Evolutionary conservation across 2,113 vertebrate species (phyloP), one percentile per base, ranked within the genome.

Genomic region (Lepisosteus oculatus): DNA sequence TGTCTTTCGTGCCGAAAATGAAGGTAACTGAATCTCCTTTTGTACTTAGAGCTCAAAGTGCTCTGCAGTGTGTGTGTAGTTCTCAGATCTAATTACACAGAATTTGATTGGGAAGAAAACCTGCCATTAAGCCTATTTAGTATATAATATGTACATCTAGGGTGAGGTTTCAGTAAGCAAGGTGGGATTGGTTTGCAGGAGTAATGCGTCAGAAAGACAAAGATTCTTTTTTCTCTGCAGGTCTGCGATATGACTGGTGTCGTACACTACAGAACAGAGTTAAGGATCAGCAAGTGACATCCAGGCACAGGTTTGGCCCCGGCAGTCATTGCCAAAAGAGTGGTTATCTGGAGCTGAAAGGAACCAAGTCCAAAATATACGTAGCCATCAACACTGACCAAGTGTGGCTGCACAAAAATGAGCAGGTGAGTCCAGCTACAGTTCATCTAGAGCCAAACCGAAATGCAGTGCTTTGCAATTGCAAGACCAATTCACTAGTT

Each of bases 371-470:
- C 80, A 98, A 92, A 81, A 89, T 98, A 9, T 96, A 96, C 0
- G 87, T 91, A 2, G 93, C 92, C 69, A 90, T 99, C 81, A 93
- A 80, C 82, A 92, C 92, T 0, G 94, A 97, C 0, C 93, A 96
- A 86, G 89, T 99, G 85, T 98, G 97, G 82, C 78, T 99, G n/a
- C 93, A 98, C 89, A 99, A 99, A 90, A 98, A 89, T 0, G 94
- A 99, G 55, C 96, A 98, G 95, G 97, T 99, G 81, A 5, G 86
- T 65, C 43, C 63, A 64, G 3, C 56, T 59, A 59, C 11, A 14
- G 11, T 14, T 29, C 29, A 12, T 59, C 56, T 59, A n/a, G 56
- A 59, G 13, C 56, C 2, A 59, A 51, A 9, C 5, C 5, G 47
- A 51, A 51, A 29, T 29, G 29, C 1, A 29, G 29, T 29, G 29